Conservation (phyloP, 2,888 invertebrate genomes). For the Meteorus colon region DNA sequence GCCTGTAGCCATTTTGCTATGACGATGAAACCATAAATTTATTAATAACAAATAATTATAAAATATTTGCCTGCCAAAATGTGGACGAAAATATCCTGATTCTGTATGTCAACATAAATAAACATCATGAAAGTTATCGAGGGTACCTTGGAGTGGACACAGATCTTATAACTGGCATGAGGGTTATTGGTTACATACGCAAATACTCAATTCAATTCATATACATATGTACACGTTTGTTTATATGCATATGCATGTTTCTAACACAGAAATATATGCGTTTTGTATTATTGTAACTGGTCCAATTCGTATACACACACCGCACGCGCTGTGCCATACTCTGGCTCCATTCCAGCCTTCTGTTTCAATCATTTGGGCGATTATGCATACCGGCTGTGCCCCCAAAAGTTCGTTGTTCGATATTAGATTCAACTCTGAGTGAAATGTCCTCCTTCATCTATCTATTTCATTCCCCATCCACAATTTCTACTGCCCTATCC, state of each 20-base stretch:
- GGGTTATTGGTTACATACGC: slow-evolving; percentile 17
- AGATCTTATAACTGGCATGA: too few species aligned
- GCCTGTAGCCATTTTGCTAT: too few species aligned
- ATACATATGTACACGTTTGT: slow-evolving; percentile 18
- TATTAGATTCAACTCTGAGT: slow-evolving; percentile 39
- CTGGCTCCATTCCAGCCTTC: slow-evolving; percentile 47
- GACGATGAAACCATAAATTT: too few species aligned
- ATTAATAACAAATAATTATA: too few species aligned
- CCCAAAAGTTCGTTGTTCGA: slow-evolving; percentile 39
- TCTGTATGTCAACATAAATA: neutral
- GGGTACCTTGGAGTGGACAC: too few species aligned
- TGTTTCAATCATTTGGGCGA: slow-evolving; percentile 45
- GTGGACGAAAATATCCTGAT: neutral
- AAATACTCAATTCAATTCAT: slow-evolving; percentile 30
- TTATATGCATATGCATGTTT: slow-evolving; percentile 8
- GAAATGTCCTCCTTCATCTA: slow-evolving; percentile 32
- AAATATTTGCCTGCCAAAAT: neutral
- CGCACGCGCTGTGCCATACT: neutral
- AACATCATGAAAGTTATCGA: too few species aligned
- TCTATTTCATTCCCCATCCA: neutral
- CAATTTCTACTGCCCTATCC: neutral
- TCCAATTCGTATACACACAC: slow-evolving; percentile 29
- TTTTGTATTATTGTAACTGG: slow-evolving; percentile 39
- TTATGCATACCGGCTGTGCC: slow-evolving; percentile 48
- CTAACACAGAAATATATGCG: slow-evolving; percentile 8